phyloP scores from a whole-genome alignment of 30 jellyfish, hydroid and myxozoan species.

The Euphysa ruthae region DNA sequence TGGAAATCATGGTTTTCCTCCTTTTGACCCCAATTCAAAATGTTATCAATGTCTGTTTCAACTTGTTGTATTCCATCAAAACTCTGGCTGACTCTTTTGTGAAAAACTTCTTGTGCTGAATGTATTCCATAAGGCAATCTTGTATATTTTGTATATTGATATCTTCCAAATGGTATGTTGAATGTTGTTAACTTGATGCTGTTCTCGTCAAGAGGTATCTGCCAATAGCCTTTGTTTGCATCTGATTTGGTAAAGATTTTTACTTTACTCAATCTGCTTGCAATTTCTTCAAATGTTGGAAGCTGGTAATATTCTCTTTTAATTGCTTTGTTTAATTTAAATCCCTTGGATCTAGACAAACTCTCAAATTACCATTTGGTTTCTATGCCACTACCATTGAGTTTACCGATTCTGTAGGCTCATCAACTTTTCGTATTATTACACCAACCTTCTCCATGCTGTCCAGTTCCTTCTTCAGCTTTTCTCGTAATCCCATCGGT shows the following conservation, averaged over 20 bases:
- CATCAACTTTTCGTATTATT: slow-evolving; percentile 24
- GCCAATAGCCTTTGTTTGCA: no score
- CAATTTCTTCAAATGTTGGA: slow-evolving; percentile 57
- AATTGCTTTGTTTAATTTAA: slow-evolving; percentile 60
- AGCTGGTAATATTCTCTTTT: slow-evolving; percentile 45
- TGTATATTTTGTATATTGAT: slow-evolving; percentile 33
- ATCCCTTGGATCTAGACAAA: slow-evolving; percentile 67
- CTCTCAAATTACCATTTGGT: slow-evolving; percentile 60
- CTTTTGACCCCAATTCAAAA: slow-evolving; percentile 43
- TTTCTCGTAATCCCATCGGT: slow-evolving; percentile 41
- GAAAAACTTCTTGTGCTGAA: slow-evolving; percentile 56
- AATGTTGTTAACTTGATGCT: slow-evolving; percentile 42
- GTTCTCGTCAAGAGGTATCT: slow-evolving; percentile 36
- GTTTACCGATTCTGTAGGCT: slow-evolving; percentile 68
- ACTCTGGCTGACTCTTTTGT: slow-evolving; percentile 14
- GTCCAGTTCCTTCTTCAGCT: slow-evolving; percentile 49
- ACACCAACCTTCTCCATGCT: slow-evolving; percentile 32
- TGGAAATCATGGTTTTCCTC: slow-evolving; percentile 9
- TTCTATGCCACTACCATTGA: slow-evolving; percentile 41
- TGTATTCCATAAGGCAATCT: slow-evolving; percentile 59
- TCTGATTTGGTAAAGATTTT: no score
- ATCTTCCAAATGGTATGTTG: slow-evolving; percentile 59
- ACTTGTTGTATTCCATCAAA: slow-evolving; percentile 27
- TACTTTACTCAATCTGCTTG: no score
- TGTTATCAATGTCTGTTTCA: slow-evolving; percentile 42